Evolutionary conservation across 2,113 vertebrate genomes (phyloP), one percentile per base, ranked within the genome.

Genomic region (Stigmatopora nigra): DNA sequence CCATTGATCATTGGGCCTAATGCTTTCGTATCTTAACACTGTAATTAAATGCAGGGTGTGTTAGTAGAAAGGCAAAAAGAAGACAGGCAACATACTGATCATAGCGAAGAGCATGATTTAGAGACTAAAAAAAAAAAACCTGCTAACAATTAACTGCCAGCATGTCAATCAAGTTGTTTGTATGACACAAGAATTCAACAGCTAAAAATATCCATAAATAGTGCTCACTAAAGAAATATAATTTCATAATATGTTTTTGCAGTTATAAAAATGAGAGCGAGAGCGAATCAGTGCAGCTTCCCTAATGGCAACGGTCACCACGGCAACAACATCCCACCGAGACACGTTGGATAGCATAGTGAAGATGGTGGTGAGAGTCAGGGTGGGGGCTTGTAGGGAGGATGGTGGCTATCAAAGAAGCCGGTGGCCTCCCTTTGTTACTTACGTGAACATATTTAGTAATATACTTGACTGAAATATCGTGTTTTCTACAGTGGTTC

Each of bases 291-390:
- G 78, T 80, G 71, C 65, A 66, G 72, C 61, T 69, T 73, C 74
- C 61, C 67, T 82, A 80, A 82, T 80, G 73, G 74, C 70, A 69
- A 19, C 13, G 58, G 82, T 81, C 78, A 58, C 77, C 49, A 3
- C 17, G 72, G 79, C 77, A 84, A 84, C 82, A 72, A 72, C 77
- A 69, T 77, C 78, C 75, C 68, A 71, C 69, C 63, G 80, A 82
- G 78, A 75, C 71, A 70, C 69, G 73, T 80, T 64, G 80, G 80
- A 78, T 76, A 77, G 82, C 53, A 45, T 61, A 72, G 64, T 68
- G 67, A 72, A 20, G 59, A 44, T 51, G 72, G 49, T 51, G 13
- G 31, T 48, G 36, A 35, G 44, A 51, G 13, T 20, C 22, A 25
- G 35, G 52, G 36, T 36, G 59, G 8, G 35, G 46, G 5, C 38